phyloP scores from a whole-genome alignment of 2,113 vertebrate genomes.

The Pseudopipra pipra region DNA sequence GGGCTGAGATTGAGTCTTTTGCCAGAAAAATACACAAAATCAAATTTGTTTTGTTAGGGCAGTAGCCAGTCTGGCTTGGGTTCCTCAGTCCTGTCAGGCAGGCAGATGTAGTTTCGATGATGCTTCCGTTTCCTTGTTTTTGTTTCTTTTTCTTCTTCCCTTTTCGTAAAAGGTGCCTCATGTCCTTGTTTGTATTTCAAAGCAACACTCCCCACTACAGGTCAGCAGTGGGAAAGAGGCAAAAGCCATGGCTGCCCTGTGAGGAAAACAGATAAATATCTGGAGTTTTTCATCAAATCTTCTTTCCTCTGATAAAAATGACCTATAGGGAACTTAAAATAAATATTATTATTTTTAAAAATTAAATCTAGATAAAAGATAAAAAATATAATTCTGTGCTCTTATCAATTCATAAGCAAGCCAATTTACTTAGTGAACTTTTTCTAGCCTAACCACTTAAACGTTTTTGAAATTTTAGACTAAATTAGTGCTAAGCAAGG shows the following conservation, averaged over 20 bases:
- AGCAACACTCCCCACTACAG: conserved; percentile 26
- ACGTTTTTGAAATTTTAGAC: not conserved
- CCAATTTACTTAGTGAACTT: not conserved
- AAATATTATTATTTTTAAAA: not conserved
- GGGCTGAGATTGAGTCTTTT: not conserved
- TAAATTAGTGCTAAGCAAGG: not conserved
- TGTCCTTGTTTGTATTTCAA: not conserved
- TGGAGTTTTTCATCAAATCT: not conserved
- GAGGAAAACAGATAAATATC: not conserved
- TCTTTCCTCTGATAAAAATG: not conserved
- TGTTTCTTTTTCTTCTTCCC: not conserved
- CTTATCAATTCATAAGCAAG: not conserved
- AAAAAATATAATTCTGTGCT: not conserved
- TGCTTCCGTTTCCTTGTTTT: not conserved
- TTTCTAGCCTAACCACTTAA: not conserved
- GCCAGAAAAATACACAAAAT: not conserved
- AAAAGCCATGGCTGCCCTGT: not conserved
- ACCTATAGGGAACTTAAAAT: not conserved
- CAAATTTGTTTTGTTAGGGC: not conserved
- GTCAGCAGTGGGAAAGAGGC: not conserved
- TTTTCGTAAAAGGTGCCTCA: not conserved
- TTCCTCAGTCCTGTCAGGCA: not conserved
- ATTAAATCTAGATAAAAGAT: not conserved
- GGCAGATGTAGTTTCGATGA: not conserved
- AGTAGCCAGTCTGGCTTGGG: not conserved